Conservation (phyloP, 1,140 invertebrate genomes). For the Watersipora subatra region DNA sequence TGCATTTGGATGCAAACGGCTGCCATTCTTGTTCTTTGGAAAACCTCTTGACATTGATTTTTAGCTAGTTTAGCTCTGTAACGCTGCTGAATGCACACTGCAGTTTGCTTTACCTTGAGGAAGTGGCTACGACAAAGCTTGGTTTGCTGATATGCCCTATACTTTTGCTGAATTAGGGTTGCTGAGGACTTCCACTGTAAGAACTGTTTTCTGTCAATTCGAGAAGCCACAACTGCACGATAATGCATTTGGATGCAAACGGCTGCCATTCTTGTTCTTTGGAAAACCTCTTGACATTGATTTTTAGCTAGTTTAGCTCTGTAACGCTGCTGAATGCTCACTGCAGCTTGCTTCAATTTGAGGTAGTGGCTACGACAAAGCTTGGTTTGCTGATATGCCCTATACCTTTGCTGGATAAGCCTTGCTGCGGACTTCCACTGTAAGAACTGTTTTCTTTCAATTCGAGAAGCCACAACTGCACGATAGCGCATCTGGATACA, state of each 20-base stretch:
- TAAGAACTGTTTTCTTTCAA: background rate
- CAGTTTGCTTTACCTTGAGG: background rate
- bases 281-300: background rate
- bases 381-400: background rate
- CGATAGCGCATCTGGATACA: background rate
- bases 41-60: background rate
- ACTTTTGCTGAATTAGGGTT: too few relatives aligned
- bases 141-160: background rate
- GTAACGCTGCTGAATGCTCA: background rate
- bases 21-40: background rate
- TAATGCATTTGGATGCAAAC: background rate
- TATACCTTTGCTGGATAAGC: too few relatives aligned
- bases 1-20: background rate
- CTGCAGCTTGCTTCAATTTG: background rate
- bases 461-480: background rate
- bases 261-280: background rate
- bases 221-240: background rate
- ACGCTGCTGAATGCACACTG: background rate
- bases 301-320: background rate
- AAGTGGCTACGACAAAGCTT: background rate
- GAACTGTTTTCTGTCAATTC: background rate
- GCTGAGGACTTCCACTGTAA: too few relatives aligned
- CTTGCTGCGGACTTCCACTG: too few relatives aligned
- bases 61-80: background rate
- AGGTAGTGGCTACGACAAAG: background rate